phyloP scores from a whole-genome alignment of 2,888 invertebrate genomes.

The Timema podura region DNA sequence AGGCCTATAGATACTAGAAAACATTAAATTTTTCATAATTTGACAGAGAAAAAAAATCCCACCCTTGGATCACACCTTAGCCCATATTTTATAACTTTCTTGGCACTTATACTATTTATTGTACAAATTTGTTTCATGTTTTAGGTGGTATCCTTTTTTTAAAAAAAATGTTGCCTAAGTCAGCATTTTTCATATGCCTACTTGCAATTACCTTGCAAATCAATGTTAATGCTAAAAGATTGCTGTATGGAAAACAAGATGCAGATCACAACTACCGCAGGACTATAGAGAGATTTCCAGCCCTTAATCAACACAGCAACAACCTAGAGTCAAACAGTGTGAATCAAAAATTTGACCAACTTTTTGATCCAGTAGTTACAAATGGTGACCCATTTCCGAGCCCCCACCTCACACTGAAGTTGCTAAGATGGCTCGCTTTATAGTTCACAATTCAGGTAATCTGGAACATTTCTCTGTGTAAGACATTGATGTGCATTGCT shows the following conservation, averaged over 20 bases:
- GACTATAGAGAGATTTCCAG: background rate
- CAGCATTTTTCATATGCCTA: no score
- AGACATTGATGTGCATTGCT: no score
- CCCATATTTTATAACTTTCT: no score
- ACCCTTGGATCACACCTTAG: no score
- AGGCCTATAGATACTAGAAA: no score
- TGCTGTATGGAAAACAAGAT: constrained; percentile 7
- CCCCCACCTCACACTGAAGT: constrained; percentile 60
- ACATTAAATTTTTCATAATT: no score
- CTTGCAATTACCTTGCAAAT: no score
- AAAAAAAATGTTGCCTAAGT: no score
- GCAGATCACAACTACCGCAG: constrained; percentile 4
- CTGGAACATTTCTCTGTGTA: background rate
- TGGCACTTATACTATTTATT: no score
- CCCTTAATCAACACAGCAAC: background rate
- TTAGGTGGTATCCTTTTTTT: no score
- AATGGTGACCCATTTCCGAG: constrained; percentile 30
- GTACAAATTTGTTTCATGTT: no score
- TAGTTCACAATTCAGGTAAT: constrained; percentile 53
- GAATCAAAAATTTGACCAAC: background rate
- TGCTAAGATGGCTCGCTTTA: constrained; percentile 68
- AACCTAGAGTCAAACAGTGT: background rate
- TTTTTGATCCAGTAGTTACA: background rate
- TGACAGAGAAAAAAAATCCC: no score
- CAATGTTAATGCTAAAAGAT: background rate